A percentile compares a stretch with the other conserved stretches of the same genome.
phyloP scores from a whole-genome alignment of 2,888 invertebrate species.

The Macrostomum cliftonense region DNA sequence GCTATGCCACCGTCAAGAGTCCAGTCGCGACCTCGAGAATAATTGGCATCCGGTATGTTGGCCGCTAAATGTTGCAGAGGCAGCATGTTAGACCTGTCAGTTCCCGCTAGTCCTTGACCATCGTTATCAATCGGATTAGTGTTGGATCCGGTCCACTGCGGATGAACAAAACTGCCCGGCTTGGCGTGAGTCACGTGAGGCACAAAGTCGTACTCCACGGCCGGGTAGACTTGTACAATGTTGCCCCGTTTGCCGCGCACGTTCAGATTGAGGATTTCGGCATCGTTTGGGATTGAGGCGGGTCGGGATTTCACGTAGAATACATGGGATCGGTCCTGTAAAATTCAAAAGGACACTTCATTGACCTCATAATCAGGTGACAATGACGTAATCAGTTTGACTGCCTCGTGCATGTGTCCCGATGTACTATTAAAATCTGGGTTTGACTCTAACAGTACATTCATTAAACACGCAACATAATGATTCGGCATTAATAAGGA shows the following conservation, averaged over 20 bases:
- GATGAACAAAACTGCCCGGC: conserved; percentile 25
- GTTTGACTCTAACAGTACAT: too few relatives aligned
- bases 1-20: conserved; percentile 11
- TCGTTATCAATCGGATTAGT: conserved; percentile 32
- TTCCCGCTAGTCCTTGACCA: conserved; percentile 30
- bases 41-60: conserved; percentile 16
- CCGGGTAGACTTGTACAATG: conserved; percentile 36
- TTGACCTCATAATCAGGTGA: neutral
- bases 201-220: conserved; percentile 36
- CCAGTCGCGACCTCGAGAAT: too few relatives aligned
- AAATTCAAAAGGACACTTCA: neutral
- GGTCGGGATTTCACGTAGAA: conserved; percentile 26
- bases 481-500: too few relatives aligned
- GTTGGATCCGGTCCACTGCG: conserved; percentile 38
- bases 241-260: conserved; percentile 37
- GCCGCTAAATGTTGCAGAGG: conserved; percentile 18
- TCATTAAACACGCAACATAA: too few relatives aligned
- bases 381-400: too few relatives aligned
- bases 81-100: conserved; percentile 33
- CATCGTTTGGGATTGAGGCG: conserved; percentile 13
- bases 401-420: too few relatives aligned
- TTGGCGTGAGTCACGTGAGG: conserved; percentile 26
- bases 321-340: conserved; percentile 21
- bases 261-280: conserved; percentile 30
- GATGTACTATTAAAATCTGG: too few relatives aligned